Evolutionary conservation across 1,140 invertebrate species (phyloP).

Genomic region (Trialeurodes vaporariorum): DNA sequence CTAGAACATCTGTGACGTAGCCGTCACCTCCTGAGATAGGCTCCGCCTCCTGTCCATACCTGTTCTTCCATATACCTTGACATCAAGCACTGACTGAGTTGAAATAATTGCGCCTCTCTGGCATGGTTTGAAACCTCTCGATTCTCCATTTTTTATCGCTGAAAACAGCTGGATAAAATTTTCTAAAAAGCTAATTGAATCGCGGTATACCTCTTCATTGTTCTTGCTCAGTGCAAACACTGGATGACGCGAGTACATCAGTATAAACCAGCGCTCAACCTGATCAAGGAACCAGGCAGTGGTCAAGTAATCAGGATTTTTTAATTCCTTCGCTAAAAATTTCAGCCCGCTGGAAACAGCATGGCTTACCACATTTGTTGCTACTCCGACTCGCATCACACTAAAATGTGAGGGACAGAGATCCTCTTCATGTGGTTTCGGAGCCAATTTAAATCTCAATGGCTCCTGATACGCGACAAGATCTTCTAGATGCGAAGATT

Average conservation of each 20-base stretch:
- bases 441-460: slow-evolving; percentile 5
- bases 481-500: no score
- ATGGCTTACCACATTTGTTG: slow-evolving; percentile 4
- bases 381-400: slow-evolving; percentile 1
- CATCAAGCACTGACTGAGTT: no score
- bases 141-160: slow-evolving; percentile 7
- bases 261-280: slow-evolving; percentile 14
- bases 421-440: slow-evolving; percentile 3
- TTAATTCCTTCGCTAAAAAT: slow-evolving; percentile 4
- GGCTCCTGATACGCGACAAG: slow-evolving; percentile 1
- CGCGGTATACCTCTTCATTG: slow-evolving; percentile 9
- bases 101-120: slow-evolving; percentile 14
- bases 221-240: slow-evolving; percentile 11
- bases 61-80: no score
- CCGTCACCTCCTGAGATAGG: no score
- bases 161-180: slow-evolving; percentile 13
- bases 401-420: not conserved
- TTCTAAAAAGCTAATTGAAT: slow-evolving; percentile 14
- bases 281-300: slow-evolving; percentile 17
- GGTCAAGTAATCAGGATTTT: slow-evolving; percentile 9
- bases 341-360: not conserved
- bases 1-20: no score
- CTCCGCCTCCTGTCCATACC: no score
- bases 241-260: slow-evolving; percentile 12
- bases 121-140: slow-evolving; percentile 10